A percentile compares a stretch with the other conserved stretches of the same genome.
Conservation (phyloP, 1,140 invertebrate genomes). For the Lepidostoma basale region DNA sequence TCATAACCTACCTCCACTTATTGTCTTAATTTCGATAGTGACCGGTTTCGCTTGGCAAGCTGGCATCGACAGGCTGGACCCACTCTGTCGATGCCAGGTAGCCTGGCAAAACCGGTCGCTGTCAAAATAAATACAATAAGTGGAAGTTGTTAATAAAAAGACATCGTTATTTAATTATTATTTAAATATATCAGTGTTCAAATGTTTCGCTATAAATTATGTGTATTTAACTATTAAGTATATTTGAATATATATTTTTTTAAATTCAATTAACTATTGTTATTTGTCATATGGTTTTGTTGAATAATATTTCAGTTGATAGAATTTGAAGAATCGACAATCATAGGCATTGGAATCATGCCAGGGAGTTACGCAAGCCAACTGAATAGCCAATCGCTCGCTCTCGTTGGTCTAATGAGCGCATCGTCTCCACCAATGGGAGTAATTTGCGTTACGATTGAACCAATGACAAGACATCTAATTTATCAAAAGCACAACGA, state of each 20-base stretch:
- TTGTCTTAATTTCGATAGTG: too few relatives aligned
- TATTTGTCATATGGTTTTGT: not conserved
- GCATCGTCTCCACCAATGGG: conserved; percentile 1
- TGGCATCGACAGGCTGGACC: too few relatives aligned
- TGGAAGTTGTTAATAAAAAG: too few relatives aligned
- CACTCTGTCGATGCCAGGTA: too few relatives aligned
- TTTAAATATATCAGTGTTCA: too few relatives aligned
- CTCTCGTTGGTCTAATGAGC: not conserved
- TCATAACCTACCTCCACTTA: too few relatives aligned
- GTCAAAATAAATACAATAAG: too few relatives aligned
- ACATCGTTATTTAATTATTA: too few relatives aligned
- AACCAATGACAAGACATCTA: conserved; percentile 10
- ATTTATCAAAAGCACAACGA: not conserved
- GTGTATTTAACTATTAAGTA: not conserved
- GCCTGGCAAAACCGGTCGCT: too few relatives aligned
- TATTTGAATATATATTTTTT: not conserved
- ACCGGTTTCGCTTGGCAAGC: too few relatives aligned
- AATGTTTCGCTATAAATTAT: too few relatives aligned
- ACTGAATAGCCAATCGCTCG: not conserved
- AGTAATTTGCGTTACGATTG: not conserved
- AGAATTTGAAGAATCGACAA: not conserved
- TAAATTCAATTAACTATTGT: too few relatives aligned
- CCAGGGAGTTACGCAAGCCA: not conserved
- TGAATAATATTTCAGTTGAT: not conserved
- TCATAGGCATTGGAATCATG: not conserved